Percentiles rank a stretch among this genome's conserved stretches.
phyloP scores from a whole-genome alignment of 1,140 invertebrate genomes.

The Hyles euphorbiae region DNA sequence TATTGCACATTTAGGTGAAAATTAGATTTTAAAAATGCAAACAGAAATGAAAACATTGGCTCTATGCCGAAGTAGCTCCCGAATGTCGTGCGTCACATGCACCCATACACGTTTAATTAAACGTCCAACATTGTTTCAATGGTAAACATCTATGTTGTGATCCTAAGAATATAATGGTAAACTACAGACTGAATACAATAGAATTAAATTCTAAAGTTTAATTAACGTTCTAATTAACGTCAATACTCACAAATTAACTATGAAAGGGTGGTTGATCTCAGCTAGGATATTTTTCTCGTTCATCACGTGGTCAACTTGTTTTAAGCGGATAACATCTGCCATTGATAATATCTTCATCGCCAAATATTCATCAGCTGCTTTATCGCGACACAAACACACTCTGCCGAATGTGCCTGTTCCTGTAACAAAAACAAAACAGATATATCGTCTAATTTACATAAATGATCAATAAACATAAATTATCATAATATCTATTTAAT shows the following conservation, averaged over 20 bases:
- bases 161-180: conserved; percentile 11
- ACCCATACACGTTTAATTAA: conserved; percentile 28
- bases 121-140: conserved; percentile 23
- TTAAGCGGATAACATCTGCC: conserved; percentile 92
- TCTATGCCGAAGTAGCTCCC: conserved; percentile 8
- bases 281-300: conserved; percentile 94
- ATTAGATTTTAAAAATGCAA: conserved; percentile 8
- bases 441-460: too few species aligned
- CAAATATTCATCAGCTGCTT: conserved; percentile 84
- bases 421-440: conserved; percentile 69
- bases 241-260: conserved; percentile 93
- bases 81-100: conserved; percentile 28
- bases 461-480: too few species aligned
- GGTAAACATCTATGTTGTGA: conserved; percentile 23
- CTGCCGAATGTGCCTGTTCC: conserved; percentile 96
- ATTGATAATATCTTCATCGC: conserved; percentile 96
- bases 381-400: conserved; percentile 90
- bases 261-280: conserved; percentile 94
- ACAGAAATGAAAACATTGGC: conserved; percentile 21
- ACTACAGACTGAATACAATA: neutral
- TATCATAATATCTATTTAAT: too few species aligned
- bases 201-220: too few species aligned
- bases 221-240: neutral
- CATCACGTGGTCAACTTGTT: conserved; percentile 96
- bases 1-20: conserved; percentile 6